Evolutionary conservation across 2,888 invertebrate species (phyloP).

Genomic region (Himalopsyche anomala): DNA sequence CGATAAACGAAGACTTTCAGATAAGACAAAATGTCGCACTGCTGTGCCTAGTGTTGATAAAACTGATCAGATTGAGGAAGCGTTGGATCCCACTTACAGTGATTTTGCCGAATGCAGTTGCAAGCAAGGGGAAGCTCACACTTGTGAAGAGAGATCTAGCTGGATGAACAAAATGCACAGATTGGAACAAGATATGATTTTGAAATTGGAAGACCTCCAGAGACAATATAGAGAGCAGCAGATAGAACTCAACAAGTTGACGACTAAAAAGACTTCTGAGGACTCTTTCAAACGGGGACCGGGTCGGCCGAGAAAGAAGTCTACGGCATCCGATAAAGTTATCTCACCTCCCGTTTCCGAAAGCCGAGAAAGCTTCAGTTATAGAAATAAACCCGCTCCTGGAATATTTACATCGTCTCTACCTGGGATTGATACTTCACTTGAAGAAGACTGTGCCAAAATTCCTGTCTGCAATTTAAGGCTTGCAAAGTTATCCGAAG

Average conservation of each 20-base stretch:
- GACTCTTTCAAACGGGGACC: slow-evolving; percentile 74
- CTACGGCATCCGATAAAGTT: slow-evolving; percentile 68
- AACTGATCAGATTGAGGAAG: slow-evolving; percentile 68
- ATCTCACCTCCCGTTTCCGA: slow-evolving; percentile 69
- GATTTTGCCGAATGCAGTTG: slow-evolving; percentile 68
- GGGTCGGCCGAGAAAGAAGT: slow-evolving; percentile 74
- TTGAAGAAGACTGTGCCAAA: slow-evolving; percentile 55
- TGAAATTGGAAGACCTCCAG: slow-evolving; percentile 87
- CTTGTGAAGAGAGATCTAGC: slow-evolving; percentile 71
- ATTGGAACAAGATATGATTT: slow-evolving; percentile 89
- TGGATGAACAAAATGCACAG: slow-evolving; percentile 81
- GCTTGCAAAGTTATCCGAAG: slow-evolving; percentile 60
- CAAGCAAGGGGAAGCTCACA: slow-evolving; percentile 52
- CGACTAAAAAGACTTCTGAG: slow-evolving; percentile 75
- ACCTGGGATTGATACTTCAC: slow-evolving; percentile 43
- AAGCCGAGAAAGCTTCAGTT: slow-evolving; percentile 45
- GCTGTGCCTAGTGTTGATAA: slow-evolving; percentile 67
- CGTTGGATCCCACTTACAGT: slow-evolving; percentile 71
- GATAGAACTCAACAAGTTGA: slow-evolving; percentile 85
- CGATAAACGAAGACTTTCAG: slow-evolving; percentile 62
- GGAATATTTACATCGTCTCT: slow-evolving; percentile 52
- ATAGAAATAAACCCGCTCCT: slow-evolving; percentile 50
- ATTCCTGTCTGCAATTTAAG: slow-evolving; percentile 45
- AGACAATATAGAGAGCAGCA: slow-evolving; percentile 90
- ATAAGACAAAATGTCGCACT: slow-evolving; percentile 70